phyloP scores from a whole-genome alignment of 2,797 vertebrate species.

The Percopsis omiscomaycus region DNA sequence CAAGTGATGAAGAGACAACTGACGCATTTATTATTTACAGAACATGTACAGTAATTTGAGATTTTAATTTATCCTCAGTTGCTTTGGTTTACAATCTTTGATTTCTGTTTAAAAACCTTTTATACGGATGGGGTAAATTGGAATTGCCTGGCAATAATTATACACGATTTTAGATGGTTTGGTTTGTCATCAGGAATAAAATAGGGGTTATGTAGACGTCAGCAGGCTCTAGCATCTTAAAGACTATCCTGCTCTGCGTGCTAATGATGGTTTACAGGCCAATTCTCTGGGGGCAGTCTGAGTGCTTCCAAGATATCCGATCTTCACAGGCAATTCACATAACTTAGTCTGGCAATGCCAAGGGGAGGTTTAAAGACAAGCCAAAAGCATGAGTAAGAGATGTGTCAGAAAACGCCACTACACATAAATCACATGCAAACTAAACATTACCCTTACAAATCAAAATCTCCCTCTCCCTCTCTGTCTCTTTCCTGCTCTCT shows the following conservation, averaged over 20 bases:
- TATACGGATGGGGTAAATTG: slow-evolving; percentile 65
- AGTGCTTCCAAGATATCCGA: slow-evolving; percentile 73
- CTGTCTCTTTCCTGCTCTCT: slow-evolving; percentile 1
- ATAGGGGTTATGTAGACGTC: slow-evolving; percentile 67
- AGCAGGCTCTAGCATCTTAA: slow-evolving; percentile 72
- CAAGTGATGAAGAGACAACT: slow-evolving; percentile 10
- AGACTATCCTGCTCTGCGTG: slow-evolving; percentile 69
- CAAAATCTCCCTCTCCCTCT: slow-evolving; percentile 41
- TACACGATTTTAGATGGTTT: slow-evolving; percentile 74
- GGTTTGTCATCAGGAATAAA: slow-evolving; percentile 73
- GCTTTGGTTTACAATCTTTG: slow-evolving; percentile 59
- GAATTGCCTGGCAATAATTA: slow-evolving; percentile 73
- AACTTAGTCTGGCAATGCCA: slow-evolving; percentile 76
- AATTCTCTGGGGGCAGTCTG: slow-evolving; percentile 72
- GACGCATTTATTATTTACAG: slow-evolving; percentile 15
- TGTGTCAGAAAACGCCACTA: slow-evolving; percentile 61
- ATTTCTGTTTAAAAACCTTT: slow-evolving; percentile 67
- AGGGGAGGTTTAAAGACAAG: slow-evolving; percentile 71
- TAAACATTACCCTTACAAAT: slow-evolving; percentile 46
- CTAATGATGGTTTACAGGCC: slow-evolving; percentile 80
- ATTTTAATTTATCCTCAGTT: slow-evolving; percentile 6
- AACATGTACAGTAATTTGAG: slow-evolving; percentile 1
- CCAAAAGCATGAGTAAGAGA: slow-evolving; percentile 65
- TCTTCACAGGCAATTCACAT: slow-evolving; percentile 73
- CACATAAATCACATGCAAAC: slow-evolving; percentile 63